Evolutionary conservation across 2,888 invertebrate species (phyloP).

Genomic region (Lasioglossum lativentre): DNA sequence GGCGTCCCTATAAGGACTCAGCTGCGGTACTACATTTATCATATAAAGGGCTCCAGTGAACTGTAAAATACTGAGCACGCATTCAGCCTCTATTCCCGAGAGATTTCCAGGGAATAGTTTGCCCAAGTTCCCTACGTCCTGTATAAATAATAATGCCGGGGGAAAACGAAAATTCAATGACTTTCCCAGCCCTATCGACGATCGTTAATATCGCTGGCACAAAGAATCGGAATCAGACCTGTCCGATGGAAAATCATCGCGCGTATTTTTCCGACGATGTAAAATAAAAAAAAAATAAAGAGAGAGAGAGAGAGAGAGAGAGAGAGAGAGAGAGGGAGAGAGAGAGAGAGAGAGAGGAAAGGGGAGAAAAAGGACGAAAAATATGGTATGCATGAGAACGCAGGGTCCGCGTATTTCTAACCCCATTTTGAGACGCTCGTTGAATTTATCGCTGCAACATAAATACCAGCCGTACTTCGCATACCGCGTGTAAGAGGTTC

Average conservation of each 20-base stretch:
- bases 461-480: constrained; percentile 70
- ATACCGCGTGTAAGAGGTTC: constrained; percentile 65
- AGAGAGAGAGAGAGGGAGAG: background rate
- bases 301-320: background rate
- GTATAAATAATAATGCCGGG: constrained; percentile 2
- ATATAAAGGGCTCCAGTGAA: constrained; percentile 25
- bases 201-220: background rate
- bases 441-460: constrained; percentile 72
- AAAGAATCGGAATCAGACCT: background rate
- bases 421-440: constrained; percentile 71
- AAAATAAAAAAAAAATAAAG: background rate
- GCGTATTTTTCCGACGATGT: constrained; percentile 28
- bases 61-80: constrained; percentile 23
- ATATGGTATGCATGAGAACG: constrained; percentile 63
- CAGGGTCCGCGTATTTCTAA: constrained; percentile 69
- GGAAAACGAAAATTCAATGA: constrained; percentile 5
- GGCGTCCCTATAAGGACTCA: constrained; percentile 11
- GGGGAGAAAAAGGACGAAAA: constrained; percentile 30
- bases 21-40: constrained; percentile 34
- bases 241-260: constrained; percentile 30
- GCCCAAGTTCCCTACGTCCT: constrained; percentile 10
- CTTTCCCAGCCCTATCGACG: constrained; percentile 9
- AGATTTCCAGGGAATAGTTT: constrained; percentile 22
- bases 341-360: background rate
- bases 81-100: constrained; percentile 19